Conservation (phyloP, 2,888 invertebrate genomes). For the Acheta domesticus region DNA sequence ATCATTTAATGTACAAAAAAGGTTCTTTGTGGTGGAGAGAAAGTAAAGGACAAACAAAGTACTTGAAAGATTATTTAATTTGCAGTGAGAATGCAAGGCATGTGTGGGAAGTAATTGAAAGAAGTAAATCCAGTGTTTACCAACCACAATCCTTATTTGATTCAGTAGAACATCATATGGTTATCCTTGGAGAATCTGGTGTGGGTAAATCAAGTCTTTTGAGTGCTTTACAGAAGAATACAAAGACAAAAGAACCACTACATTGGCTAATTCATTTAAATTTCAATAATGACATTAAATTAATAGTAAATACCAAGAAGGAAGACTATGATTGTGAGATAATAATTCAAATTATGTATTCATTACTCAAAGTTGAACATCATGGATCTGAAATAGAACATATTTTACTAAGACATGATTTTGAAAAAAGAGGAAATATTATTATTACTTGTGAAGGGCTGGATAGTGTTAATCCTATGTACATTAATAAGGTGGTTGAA, state of each 20-base stretch:
- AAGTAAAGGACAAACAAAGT: not conserved
- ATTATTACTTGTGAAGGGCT: not conserved
- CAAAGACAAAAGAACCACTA: not conserved
- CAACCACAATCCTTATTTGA: not conserved
- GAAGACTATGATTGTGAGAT: not conserved
- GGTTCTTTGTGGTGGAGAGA: not conserved
- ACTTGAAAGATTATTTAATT: not conserved
- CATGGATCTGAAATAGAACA: not conserved
- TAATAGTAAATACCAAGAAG: not conserved
- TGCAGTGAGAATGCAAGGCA: not conserved
- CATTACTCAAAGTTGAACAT: not conserved
- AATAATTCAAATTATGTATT: not conserved
- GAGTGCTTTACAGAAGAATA: not conserved
- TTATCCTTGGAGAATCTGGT: not conserved
- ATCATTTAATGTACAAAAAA: not conserved
- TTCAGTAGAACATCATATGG: not conserved
- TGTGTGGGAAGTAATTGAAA: not conserved
- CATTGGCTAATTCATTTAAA: not conserved
- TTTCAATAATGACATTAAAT: not conserved
- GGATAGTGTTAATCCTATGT: not conserved
- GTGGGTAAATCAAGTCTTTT: not conserved
- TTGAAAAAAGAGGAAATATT: not conserved
- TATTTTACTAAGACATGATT: constrained; percentile 18
- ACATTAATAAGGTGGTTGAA: not conserved
- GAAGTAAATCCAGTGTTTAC: not conserved